These are phyloP conservation scores for Popillia japonica DNA, from an alignment of 1,140 invertebrate genomes.

Conservation along the genomic window DNA sequence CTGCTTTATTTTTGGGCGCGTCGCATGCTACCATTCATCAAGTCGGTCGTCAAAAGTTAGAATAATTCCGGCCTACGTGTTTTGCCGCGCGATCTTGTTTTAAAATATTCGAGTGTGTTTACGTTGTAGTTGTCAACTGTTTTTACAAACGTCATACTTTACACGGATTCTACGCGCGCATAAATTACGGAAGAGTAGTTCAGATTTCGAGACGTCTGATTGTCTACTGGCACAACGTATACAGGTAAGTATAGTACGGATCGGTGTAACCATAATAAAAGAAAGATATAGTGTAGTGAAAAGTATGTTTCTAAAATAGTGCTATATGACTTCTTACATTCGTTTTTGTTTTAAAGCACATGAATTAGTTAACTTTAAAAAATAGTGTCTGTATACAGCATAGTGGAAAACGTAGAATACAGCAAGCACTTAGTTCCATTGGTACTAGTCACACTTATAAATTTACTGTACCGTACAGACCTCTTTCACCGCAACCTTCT, in stretches of 20 bases:
- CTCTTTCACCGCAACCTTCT: no score
- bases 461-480: no score
- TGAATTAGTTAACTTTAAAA: no score
- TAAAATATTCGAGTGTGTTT: slow-evolving; percentile 39
- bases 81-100: slow-evolving; percentile 37
- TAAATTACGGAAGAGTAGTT: slow-evolving; percentile 34
- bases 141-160: slow-evolving; percentile 34
- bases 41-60: slow-evolving; percentile 49
- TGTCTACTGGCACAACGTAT: slow-evolving; percentile 9
- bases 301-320: no score
- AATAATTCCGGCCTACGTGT: slow-evolving; percentile 47
- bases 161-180: slow-evolving; percentile 32
- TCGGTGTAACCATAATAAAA: background rate
- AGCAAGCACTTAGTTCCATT: no score
- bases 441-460: no score
- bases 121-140: slow-evolving; percentile 34
- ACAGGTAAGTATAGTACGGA: background rate
- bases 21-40: slow-evolving; percentile 52
- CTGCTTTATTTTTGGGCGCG: slow-evolving; percentile 52
- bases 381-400: no score
- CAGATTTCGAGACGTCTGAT: slow-evolving; percentile 26
- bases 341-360: no score
- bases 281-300: background rate
- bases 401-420: no score
- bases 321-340: no score